Evolutionary conservation across 2,888 invertebrate genomes (phyloP).

Genomic region (Lottia gigantea): DNA sequence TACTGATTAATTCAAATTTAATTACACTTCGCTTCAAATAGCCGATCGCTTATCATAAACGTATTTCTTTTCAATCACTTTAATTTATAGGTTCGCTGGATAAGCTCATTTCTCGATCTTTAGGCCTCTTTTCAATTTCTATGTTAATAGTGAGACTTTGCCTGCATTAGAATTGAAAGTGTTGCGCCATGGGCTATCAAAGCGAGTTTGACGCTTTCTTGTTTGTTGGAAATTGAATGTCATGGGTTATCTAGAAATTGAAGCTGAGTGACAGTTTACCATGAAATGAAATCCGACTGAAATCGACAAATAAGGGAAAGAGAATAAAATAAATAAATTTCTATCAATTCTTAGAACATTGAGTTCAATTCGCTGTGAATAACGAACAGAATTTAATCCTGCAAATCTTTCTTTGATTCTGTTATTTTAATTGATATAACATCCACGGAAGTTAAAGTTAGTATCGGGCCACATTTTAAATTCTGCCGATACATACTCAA

Average conservation of each 20-base stretch:
- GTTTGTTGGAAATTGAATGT: conserved; percentile 9
- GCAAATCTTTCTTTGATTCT: no score
- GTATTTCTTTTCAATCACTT: conserved; percentile 11
- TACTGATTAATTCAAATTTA: conserved; percentile 60
- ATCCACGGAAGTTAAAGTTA: no score
- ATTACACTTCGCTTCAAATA: conserved; percentile 33
- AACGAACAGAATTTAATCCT: no score
- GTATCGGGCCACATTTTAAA: no score
- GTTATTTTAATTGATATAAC: no score
- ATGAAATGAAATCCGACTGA: conserved; percentile 10
- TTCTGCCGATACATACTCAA: no score
- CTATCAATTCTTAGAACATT: neutral
- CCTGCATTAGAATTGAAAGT: conserved; percentile 33
- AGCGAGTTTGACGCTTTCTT: conserved; percentile 11
- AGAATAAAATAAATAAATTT: conserved; percentile 6
- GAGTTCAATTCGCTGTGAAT: no score
- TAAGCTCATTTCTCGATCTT: conserved; percentile 11
- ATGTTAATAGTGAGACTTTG: conserved; percentile 34
- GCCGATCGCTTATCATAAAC: conserved; percentile 10
- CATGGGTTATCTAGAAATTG: neutral
- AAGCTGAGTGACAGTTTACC: conserved; percentile 7
- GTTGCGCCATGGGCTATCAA: conserved; percentile 30
- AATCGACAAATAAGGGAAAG: neutral
- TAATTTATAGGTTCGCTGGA: conserved; percentile 11
- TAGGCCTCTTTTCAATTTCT: conserved; percentile 30